Conservation (phyloP, 2,797 vertebrate genomes). For the Karalla daura region DNA sequence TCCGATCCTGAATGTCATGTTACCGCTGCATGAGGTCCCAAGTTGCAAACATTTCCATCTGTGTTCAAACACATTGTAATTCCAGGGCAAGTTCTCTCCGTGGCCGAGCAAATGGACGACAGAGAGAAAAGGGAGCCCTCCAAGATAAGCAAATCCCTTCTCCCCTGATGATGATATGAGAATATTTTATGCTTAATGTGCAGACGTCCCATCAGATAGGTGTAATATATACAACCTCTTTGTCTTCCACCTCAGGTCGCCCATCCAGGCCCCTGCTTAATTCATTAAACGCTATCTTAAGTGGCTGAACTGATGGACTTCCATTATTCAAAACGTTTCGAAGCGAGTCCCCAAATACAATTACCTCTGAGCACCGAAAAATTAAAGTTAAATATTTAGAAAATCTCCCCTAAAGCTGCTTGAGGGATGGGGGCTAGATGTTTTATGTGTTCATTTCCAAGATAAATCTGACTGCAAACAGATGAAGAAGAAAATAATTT, state of each 20-base stretch:
- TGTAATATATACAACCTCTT: constrained; percentile 70
- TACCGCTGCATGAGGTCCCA: neutral
- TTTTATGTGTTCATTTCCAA: constrained; percentile 67
- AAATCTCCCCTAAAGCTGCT: constrained; percentile 61
- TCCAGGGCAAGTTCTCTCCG: constrained; percentile 6
- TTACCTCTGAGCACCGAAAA: constrained; percentile 62
- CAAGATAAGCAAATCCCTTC: constrained; percentile 66
- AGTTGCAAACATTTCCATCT: neutral
- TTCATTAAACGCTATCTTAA: constrained; percentile 70
- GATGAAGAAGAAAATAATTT: constrained; percentile 59
- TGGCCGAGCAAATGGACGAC: constrained; percentile 11
- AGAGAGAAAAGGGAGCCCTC: constrained; percentile 27
- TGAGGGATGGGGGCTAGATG: constrained; percentile 25
- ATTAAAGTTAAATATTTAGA: constrained; percentile 81
- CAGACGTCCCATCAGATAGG: constrained; percentile 55
- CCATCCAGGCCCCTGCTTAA: constrained; percentile 52
- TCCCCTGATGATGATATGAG: constrained; percentile 55
- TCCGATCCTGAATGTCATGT: constrained; percentile 2
- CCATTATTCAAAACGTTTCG: constrained; percentile 66
- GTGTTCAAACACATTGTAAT: constrained; percentile 9
- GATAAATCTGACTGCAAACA: constrained; percentile 75
- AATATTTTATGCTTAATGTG: constrained; percentile 48
- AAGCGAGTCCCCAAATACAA: constrained; percentile 55
- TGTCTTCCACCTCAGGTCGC: constrained; percentile 58
- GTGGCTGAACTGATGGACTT: constrained; percentile 64